phyloP scores from a whole-genome alignment of 2,888 invertebrate species.

The Anarsia innoxiella region DNA sequence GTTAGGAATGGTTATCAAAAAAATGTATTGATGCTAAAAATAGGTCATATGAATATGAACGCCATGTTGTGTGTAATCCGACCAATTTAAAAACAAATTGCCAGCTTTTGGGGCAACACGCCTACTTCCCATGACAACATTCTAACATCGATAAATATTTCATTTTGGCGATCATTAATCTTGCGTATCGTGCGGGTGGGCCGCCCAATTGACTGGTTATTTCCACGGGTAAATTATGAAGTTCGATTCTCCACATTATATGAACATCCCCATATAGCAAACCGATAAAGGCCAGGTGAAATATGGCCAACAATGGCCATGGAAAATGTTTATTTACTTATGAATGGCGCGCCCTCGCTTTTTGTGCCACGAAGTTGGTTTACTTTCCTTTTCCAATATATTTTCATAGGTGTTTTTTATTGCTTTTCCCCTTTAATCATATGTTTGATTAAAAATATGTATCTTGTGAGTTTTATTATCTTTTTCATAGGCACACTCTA shows the following conservation, averaged over 20 bases:
- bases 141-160: constrained; percentile 34
- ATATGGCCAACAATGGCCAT: constrained; percentile 22
- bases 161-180: constrained; percentile 48
- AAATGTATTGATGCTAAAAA: too few relatives aligned
- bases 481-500: too few relatives aligned
- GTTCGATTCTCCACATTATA: constrained; percentile 21
- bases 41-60: too few relatives aligned
- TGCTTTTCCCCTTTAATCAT: too few relatives aligned
- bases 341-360: constrained; percentile 26
- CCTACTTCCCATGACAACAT: constrained; percentile 20
- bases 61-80: too few relatives aligned
- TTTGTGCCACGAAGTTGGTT: constrained; percentile 15
- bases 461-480: too few relatives aligned
- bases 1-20: too few relatives aligned
- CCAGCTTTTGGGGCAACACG: constrained; percentile 1
- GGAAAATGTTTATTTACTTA: constrained; percentile 30
- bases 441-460: too few relatives aligned
- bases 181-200: constrained; percentile 35
- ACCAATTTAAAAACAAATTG: constrained; percentile 7
- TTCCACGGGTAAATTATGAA: constrained; percentile 39
- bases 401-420: too few relatives aligned
- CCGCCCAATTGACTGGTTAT: constrained; percentile 47
- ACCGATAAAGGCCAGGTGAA: constrained; percentile 19
- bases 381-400: too few relatives aligned
- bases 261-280: constrained; percentile 12